These are phyloP conservation scores for Pachypsylla venusta DNA, from an alignment of 1,140 invertebrate genomes.

Conservation along the genomic window DNA sequence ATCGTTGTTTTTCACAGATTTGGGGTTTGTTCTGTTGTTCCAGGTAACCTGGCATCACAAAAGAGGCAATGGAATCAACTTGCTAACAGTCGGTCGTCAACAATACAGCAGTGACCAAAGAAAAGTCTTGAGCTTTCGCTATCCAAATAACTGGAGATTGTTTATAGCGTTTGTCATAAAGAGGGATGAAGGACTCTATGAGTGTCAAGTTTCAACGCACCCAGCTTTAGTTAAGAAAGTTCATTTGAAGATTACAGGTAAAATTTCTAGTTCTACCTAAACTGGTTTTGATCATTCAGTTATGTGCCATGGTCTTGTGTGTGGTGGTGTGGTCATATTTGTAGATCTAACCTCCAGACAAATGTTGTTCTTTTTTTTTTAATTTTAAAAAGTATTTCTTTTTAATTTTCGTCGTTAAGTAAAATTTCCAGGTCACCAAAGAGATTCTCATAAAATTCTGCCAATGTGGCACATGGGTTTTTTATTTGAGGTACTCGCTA, in stretches of 20 bases:
- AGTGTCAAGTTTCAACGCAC: slow-evolving; percentile 74
- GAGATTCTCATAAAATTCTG: no score
- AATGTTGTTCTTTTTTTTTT: no score
- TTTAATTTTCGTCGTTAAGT: no score
- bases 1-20: not conserved
- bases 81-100: slow-evolving; percentile 56
- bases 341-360: no score
- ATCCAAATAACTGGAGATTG: slow-evolving; percentile 70
- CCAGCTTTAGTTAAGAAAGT: slow-evolving; percentile 41
- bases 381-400: no score
- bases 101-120: slow-evolving; percentile 40
- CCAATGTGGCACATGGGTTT: no score
- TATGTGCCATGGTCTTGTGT: no score
- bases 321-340: no score
- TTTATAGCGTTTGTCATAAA: slow-evolving; percentile 57
- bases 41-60: slow-evolving; percentile 67
- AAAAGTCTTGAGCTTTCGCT: slow-evolving; percentile 37
- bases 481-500: no score
- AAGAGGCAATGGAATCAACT: slow-evolving; percentile 49
- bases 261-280: no score
- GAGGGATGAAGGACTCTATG: slow-evolving; percentile 59
- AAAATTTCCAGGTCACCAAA: no score
- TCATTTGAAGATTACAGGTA: slow-evolving; percentile 33
- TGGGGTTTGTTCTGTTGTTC: slow-evolving; percentile 4
- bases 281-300: no score